phyloP scores from a whole-genome alignment of 1,140 invertebrate species.

The Brachionus manjavacas region DNA sequence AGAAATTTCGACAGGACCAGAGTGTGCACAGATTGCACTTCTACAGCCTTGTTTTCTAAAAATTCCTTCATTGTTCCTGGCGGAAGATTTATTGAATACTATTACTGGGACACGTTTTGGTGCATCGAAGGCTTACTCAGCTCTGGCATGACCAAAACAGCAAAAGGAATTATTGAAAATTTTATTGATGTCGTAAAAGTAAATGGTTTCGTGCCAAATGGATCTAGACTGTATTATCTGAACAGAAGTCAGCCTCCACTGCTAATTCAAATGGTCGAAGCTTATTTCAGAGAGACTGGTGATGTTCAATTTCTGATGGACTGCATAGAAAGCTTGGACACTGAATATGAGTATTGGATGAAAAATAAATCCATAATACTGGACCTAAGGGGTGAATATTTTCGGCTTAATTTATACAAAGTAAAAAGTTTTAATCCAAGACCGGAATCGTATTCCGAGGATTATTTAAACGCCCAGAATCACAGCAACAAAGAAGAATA shows the following conservation, averaged over 20 bases:
- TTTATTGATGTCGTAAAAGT: slow-evolving; percentile 46
- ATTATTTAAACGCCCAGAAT: slow-evolving; percentile 44
- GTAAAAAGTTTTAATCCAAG: slow-evolving; percentile 50
- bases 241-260: slow-evolving; percentile 79
- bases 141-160: slow-evolving; percentile 75
- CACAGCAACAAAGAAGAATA: slow-evolving; percentile 61
- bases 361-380: neutral
- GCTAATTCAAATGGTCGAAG: slow-evolving; percentile 70
- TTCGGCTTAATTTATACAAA: neutral
- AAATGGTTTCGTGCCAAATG: slow-evolving; percentile 78
- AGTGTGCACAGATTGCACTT: neutral
- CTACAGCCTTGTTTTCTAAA: neutral
- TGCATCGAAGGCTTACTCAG: slow-evolving; percentile 76
- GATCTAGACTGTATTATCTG: slow-evolving; percentile 78
- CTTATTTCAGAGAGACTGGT: neutral
- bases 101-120: slow-evolving; percentile 94
- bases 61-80: slow-evolving; percentile 71
- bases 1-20: neutral
- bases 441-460: slow-evolving; percentile 80
- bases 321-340: neutral
- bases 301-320: neutral
- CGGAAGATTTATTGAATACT: slow-evolving; percentile 76
- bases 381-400: neutral
- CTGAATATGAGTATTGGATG: slow-evolving; percentile 42
- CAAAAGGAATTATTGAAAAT: slow-evolving; percentile 65